Evolutionary conservation across 2,797 vertebrate species (phyloP).

Genomic region (Xenopus petersii): DNA sequence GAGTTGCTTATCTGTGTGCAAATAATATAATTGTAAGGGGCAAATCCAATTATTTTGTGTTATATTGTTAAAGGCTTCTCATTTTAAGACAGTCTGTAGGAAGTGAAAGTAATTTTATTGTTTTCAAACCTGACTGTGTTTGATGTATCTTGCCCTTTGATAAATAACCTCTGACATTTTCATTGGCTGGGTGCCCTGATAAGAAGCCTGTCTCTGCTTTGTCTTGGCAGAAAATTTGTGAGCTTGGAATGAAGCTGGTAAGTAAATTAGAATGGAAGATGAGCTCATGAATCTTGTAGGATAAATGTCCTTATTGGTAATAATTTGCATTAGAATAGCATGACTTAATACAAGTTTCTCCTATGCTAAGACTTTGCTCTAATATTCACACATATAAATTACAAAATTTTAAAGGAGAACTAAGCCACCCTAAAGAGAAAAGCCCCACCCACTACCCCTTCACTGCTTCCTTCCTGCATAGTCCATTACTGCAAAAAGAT

Average conservation of each 20-base stretch:
- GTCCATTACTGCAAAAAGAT: no score
- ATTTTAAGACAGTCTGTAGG: no score
- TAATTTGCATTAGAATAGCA: neutral
- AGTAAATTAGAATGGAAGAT: conserved; percentile 7
- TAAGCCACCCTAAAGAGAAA: no score
- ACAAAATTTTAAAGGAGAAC: no score
- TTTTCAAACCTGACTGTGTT: neutral
- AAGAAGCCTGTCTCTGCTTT: neutral
- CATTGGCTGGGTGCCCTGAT: neutral
- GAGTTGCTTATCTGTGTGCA: no score
- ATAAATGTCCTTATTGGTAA: neutral
- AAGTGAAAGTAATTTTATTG: neutral
- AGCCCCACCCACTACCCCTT: no score
- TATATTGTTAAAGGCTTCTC: no score
- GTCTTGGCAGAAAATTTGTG: neutral
- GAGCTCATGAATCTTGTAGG: neutral
- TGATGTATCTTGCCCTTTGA: neutral
- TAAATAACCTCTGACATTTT: conserved; percentile 9
- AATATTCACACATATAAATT: no score
- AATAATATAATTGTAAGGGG: no score
- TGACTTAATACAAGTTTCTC: neutral
- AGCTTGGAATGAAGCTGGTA: neutral
- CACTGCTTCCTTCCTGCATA: no score
- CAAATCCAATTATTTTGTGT: no score
- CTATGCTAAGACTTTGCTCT: neutral